Evolutionary conservation across 2,888 invertebrate species (phyloP).

Genomic region (Synanthedon formicaeformis): DNA sequence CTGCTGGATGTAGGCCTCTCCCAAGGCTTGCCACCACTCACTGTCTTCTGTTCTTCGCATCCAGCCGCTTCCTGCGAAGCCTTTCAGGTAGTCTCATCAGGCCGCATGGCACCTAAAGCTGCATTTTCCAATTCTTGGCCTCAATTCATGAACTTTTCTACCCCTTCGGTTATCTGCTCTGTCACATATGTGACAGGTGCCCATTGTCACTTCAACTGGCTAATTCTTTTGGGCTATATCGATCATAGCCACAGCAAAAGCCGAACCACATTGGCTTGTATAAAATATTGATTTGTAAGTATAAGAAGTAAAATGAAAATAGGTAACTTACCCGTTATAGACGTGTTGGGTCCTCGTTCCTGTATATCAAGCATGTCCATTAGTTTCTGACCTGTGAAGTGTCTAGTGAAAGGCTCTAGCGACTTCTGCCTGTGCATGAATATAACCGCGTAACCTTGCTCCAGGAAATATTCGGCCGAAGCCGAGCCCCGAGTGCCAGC

Average conservation of each 20-base stretch:
- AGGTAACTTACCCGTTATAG: slow-evolving; percentile 68
- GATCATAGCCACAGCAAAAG: background rate
- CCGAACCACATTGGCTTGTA: background rate
- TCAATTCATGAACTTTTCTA: background rate
- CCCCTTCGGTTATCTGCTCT: background rate
- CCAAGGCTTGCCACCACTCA: too few relatives aligned
- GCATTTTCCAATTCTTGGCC: background rate
- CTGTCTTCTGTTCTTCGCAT: too few relatives aligned
- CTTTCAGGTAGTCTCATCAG: too few relatives aligned
- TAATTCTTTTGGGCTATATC: background rate
- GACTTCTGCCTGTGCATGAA: slow-evolving; percentile 93
- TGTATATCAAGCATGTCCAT: slow-evolving; percentile 81
- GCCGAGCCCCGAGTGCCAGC: slow-evolving; percentile 95
- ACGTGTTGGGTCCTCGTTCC: slow-evolving; percentile 73
- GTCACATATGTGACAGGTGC: background rate
- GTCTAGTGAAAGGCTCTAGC: slow-evolving; percentile 90
- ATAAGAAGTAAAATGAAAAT: background rate
- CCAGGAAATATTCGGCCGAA: slow-evolving; percentile 95
- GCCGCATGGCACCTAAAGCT: background rate
- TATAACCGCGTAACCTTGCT: slow-evolving; percentile 86
- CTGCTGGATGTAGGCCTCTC: too few relatives aligned
- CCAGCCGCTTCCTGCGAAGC: too few relatives aligned
- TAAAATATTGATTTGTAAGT: background rate
- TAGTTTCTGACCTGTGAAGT: slow-evolving; percentile 83
- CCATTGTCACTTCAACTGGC: background rate